A percentile compares a stretch with the other conserved stretches of the same genome.
These are phyloP conservation scores for Myopa tessellatipennis DNA, from an alignment of 2,888 invertebrate species.

Conservation along the genomic window DNA sequence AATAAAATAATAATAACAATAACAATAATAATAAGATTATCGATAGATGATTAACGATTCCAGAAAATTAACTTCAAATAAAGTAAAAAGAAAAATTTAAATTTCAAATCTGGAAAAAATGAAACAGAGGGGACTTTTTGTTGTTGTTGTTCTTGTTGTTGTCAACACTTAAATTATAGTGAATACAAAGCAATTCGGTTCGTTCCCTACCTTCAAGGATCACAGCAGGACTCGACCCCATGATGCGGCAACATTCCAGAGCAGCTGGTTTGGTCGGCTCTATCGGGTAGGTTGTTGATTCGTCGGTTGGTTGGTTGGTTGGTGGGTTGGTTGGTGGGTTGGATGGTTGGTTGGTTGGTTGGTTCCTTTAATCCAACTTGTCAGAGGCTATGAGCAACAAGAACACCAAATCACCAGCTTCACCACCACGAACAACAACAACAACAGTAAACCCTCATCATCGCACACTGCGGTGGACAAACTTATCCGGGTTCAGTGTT, in stretches of 20 bases:
- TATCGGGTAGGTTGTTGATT: not conserved
- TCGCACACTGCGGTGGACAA: not conserved
- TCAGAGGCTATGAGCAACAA: conserved; percentile 32
- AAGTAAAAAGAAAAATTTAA: not conserved
- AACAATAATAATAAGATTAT: too few species aligned
- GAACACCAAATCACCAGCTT: conserved; percentile 28
- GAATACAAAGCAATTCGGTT: not conserved
- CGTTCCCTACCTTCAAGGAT: not conserved
- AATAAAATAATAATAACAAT: too few species aligned
- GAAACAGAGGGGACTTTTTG: not conserved
- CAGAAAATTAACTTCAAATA: not conserved
- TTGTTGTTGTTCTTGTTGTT: too few species aligned
- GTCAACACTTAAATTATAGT: too few species aligned
- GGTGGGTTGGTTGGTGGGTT: not conserved
- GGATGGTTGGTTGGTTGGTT: not conserved
- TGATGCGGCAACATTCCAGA: conserved; percentile 11
- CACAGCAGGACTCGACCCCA: conserved; percentile 32
- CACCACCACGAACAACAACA: conserved; percentile 6
- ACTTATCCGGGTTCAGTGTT: conserved; percentile 15
- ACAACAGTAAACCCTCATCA: conserved; percentile 35
- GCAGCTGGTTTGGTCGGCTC: conserved; percentile 1
- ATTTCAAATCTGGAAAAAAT: not conserved
- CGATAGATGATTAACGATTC: too few species aligned
- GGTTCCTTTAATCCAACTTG: conserved; percentile 18
- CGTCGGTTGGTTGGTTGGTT: not conserved